These are phyloP conservation scores for Pitta sordida DNA, from an alignment of 2,113 vertebrate species.

Conservation along the genomic window DNA sequence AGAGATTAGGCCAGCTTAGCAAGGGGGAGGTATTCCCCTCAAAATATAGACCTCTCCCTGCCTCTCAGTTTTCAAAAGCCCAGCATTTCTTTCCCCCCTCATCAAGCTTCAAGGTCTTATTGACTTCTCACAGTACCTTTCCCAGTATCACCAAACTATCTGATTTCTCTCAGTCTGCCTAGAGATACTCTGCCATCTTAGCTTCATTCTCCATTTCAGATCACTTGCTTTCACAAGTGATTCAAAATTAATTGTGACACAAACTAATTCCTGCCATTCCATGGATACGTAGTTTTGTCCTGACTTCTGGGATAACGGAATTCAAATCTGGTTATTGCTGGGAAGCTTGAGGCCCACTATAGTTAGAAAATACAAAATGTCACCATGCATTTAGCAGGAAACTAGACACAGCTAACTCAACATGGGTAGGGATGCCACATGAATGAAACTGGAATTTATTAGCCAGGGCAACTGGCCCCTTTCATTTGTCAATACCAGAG, in stretches of 20 bases:
- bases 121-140: neutral
- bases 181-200: neutral
- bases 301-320: neutral
- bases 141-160: neutral
- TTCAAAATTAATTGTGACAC: too few relatives aligned
- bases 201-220: neutral
- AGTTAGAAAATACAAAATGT: neutral
- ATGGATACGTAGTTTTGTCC: neutral
- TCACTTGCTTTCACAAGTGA: neutral
- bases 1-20: neutral
- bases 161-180: neutral
- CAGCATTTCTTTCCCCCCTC: rapidly evolving
- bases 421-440: rapidly evolving
- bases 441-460: neutral
- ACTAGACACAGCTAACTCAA: neutral
- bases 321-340: neutral
- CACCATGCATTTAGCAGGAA: neutral
- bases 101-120: neutral
- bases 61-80: neutral
- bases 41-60: neutral
- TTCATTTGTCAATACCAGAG: neutral
- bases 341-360: neutral
- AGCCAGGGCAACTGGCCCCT: neutral
- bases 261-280: neutral
- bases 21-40: neutral